Base-by-base conservation (phyloP, 2,888 invertebrate species). In the Melieria crassipennis region DNA sequence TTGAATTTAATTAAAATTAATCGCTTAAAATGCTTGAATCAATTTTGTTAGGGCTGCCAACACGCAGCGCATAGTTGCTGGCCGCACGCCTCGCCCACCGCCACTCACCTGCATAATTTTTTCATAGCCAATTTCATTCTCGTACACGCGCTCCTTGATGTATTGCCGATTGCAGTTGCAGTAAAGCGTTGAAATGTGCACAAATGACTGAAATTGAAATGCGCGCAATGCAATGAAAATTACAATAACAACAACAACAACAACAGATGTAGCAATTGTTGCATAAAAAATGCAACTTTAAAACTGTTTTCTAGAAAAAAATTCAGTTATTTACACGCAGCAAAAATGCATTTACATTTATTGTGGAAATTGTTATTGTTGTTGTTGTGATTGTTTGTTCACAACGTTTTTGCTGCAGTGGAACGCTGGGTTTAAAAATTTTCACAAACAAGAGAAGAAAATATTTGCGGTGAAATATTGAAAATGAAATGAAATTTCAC, bases 91-190 rank as follows among this genome's bases (percentile, higher is more conserved):
- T 52, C 75, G 47, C 1, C 46, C 16, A 45, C n/a, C 48, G 47
- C 47, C 5, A 70, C 77, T 77, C 76, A 87, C 87, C 85, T 87
- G 86, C 79, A 87, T 86, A 77, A 87, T 83, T 83, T 86, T 86
- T 80, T 87, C 87, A 80, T 87, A 87, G 73, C 85, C 87, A 82
- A 87, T 86, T 80, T 86, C 85, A 72, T 81, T 83, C 77, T 87
- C 87, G 78, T 87, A 87, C 62, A 87, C 85, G 77, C 83, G 83
- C 77, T 87, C 87, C 73, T 84, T 84, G 78, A 87, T 86, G 73
- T 80, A 81, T 79, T 82, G 80, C 71, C 85, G 81, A 82, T 87
- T 86, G 79, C 87, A 87, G 78, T 87, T 87, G 79, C 87, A 87
- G 76, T 87, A 87, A 70, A 87, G 79, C 65, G 87, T 87, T 45